phyloP scores from a whole-genome alignment of 1,140 invertebrate species.

The Drosophila watanabei region DNA sequence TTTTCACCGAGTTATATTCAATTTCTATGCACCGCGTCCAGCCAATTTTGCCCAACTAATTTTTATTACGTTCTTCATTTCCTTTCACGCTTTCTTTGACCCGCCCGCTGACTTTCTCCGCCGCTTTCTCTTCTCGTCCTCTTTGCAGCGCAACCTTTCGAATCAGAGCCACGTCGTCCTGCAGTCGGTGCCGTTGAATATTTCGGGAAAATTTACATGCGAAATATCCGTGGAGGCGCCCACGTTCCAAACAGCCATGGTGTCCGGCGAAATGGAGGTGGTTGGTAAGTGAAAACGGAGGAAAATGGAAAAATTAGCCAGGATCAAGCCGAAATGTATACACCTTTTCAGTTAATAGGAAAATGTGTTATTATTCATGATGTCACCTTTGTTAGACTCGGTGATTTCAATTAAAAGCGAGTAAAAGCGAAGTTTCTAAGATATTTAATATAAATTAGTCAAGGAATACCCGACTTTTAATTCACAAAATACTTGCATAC shows the following conservation, averaged over 20 bases:
- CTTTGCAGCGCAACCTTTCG: conserved; percentile 87
- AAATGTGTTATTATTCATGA: neutral
- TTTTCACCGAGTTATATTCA: conserved; percentile 61
- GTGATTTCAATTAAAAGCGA: neutral
- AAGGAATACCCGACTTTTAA: neutral
- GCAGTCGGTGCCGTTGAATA: conserved; percentile 87
- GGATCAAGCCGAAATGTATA: conserved; percentile 1
- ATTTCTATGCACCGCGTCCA: conserved; percentile 73
- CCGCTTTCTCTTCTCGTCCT: conserved; percentile 15
- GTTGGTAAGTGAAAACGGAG: conserved; percentile 88
- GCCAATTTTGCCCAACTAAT: conserved; percentile 72
- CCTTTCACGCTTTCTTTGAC: conserved; percentile 42
- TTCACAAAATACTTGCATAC: neutral
- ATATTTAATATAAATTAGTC: no score
- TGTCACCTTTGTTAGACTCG: neutral
- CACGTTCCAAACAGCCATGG: conserved; percentile 92
- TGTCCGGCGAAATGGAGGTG: conserved; percentile 90
- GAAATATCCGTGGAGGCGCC: conserved; percentile 94
- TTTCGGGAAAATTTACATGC: conserved; percentile 91
- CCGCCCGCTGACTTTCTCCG: conserved; percentile 26
- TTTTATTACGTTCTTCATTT: conserved; percentile 59
- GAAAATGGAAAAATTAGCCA: neutral
- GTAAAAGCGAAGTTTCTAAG: neutral
- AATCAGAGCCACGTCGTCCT: conserved; percentile 89
- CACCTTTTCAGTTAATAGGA: conserved; percentile 1